Evolutionary conservation across 2,113 vertebrate species (phyloP).

Genomic region (Mola mola): DNA sequence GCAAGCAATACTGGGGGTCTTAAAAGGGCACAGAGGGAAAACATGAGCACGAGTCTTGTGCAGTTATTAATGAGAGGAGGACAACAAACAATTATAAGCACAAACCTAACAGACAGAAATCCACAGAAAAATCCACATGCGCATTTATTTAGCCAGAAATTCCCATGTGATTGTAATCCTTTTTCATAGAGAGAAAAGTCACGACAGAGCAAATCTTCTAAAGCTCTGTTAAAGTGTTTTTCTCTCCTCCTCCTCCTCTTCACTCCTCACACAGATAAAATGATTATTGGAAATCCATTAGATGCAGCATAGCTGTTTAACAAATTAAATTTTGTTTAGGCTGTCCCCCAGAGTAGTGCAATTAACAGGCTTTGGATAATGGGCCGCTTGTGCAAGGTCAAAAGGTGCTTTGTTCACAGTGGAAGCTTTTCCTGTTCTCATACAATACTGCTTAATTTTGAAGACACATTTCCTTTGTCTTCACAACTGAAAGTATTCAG

Average conservation of each 20-base stretch:
- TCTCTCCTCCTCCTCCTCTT: neutral
- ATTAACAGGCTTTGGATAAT: constrained; percentile 21
- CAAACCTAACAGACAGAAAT: neutral
- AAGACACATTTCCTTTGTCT: too few species aligned
- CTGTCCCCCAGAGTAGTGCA: constrained; percentile 32
- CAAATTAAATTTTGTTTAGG: constrained; percentile 42
- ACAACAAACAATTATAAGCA: constrained; percentile 45
- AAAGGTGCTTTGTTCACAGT: constrained; percentile 11
- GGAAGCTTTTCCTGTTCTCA: neutral
- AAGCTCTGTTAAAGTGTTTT: neutral
- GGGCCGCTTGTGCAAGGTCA: constrained; percentile 20
- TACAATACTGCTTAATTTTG: too few species aligned
- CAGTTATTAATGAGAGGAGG: constrained; percentile 55
- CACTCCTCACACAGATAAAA: neutral
- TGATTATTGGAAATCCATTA: constrained; percentile 55
- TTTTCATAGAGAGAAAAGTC: too few species aligned
- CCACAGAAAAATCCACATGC: neutral
- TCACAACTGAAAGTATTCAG: too few species aligned
- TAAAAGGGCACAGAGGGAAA: constrained; percentile 15
- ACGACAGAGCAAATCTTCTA: too few species aligned
- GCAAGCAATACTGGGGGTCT: constrained; percentile 9
- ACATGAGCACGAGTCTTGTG: constrained; percentile 23
- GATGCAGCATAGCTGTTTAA: constrained; percentile 17
- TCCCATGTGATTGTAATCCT: too few species aligned
- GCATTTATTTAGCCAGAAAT: neutral